Conservation (phyloP, 2,888 invertebrate species). For the Diachrysia chrysitis region DNA sequence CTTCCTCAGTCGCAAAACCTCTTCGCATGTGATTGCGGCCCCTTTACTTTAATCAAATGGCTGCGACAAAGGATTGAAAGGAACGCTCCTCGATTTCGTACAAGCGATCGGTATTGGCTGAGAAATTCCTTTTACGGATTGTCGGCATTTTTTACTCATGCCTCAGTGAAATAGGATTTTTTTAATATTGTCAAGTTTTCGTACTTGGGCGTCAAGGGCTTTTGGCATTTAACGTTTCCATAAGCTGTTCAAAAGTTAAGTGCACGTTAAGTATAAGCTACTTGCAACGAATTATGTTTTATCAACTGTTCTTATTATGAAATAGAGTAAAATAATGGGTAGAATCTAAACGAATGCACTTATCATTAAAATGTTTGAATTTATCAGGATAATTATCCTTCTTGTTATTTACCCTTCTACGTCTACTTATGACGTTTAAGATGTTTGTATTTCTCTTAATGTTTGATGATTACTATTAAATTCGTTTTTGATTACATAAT, state of each 20-base stretch:
- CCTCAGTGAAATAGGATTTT: constrained; percentile 65
- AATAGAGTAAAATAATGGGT: constrained; percentile 14
- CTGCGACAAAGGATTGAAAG: constrained; percentile 88
- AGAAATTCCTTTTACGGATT: constrained; percentile 78
- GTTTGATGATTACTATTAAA: constrained; percentile 77
- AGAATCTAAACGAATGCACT: constrained; percentile 26
- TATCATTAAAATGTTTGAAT: constrained; percentile 27
- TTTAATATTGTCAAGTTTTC: constrained; percentile 60
- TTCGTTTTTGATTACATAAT: constrained; percentile 82
- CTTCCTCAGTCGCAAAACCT: constrained; percentile 85
- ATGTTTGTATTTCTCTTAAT: constrained; percentile 78
- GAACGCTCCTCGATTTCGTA: constrained; percentile 84
- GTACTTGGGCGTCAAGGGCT: constrained; percentile 55
- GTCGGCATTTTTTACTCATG: constrained; percentile 79
- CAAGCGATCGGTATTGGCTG: constrained; percentile 85
- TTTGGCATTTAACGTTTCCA: constrained; percentile 33
- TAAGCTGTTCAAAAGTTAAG: constrained; percentile 30
- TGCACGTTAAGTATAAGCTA: constrained; percentile 10
- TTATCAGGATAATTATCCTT: constrained; percentile 59
- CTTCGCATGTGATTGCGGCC: constrained; percentile 86
- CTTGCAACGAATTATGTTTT: neutral
- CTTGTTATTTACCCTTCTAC: constrained; percentile 71
- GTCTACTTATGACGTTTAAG: constrained; percentile 72
- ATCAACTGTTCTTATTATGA: neutral
- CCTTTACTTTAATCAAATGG: constrained; percentile 88